Conservation (phyloP, 2,888 invertebrate species). For the Oxyteleia sp. region DNA sequence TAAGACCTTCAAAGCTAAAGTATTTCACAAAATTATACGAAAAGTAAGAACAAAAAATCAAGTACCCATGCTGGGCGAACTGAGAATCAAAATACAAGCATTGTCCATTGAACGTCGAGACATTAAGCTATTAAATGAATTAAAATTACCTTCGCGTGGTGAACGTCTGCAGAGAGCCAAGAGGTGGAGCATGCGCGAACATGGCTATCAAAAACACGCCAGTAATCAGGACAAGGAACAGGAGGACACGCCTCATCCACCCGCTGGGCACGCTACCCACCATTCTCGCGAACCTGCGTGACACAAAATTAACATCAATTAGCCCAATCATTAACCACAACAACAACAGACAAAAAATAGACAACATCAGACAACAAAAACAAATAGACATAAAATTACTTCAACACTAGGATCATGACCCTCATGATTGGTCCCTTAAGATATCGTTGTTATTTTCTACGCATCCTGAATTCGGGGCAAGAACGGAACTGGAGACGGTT, state of each 20-base stretch:
- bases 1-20: background rate
- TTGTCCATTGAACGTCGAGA: background rate
- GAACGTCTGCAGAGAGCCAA: constrained; percentile 85
- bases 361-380: background rate
- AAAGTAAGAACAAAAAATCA: background rate
- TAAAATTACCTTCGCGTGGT: constrained; percentile 84
- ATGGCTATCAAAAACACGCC: constrained; percentile 88
- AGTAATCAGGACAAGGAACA: constrained; percentile 88
- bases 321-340: constrained; percentile 1
- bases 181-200: constrained; percentile 87
- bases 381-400: too few species aligned
- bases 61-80: too few species aligned
- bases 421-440: background rate
- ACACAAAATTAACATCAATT: constrained; percentile 42
- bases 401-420: background rate
- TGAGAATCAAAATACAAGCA: background rate
- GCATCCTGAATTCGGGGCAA: background rate
- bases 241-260: constrained; percentile 89
- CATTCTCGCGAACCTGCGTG: constrained; percentile 84
- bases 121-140: background rate
- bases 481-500: background rate
- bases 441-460: too few species aligned
- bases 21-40: background rate
- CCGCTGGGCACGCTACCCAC: constrained; percentile 88
- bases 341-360: background rate